A percentile compares a stretch with the other conserved stretches of the same genome.
Conservation (phyloP, 2,113 vertebrate species). For the Catharus bicknelli region DNA sequence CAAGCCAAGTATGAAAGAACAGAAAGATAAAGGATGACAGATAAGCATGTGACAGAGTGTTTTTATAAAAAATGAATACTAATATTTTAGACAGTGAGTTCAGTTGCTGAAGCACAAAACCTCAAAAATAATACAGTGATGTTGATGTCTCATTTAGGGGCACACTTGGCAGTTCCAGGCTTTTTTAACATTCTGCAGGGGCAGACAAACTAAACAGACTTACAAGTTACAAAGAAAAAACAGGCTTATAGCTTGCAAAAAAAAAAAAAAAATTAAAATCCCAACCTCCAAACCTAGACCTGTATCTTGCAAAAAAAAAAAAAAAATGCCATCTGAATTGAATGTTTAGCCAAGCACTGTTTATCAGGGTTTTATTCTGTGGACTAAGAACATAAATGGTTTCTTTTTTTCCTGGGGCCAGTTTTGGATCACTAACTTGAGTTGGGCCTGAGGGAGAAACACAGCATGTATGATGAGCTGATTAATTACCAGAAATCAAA, state of each 20-base stretch:
- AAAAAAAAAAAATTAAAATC: background rate
- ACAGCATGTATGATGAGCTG: conserved; percentile 76
- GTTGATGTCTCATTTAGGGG: conserved; percentile 43
- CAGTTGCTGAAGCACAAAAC: background rate
- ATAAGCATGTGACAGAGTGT: conserved; percentile 21
- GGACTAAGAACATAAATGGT: conserved; percentile 65
- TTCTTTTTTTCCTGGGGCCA: conserved; percentile 72
- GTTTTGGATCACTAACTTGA: conserved; percentile 76
- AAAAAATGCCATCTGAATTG: conserved; percentile 61
- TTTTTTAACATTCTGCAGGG: background rate
- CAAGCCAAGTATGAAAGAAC: conserved; percentile 27
- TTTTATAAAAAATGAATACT: conserved; percentile 31
- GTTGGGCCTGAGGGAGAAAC: conserved; percentile 72
- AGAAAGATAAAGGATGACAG: conserved; percentile 15
- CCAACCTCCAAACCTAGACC: background rate
- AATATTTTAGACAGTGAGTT: conserved; percentile 13
- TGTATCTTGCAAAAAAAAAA: background rate
- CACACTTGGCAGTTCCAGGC: background rate
- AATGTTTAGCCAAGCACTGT: conserved; percentile 66
- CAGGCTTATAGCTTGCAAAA: background rate
- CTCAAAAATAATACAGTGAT: conserved; percentile 8
- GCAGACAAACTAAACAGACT: background rate
- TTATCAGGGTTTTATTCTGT: conserved; percentile 67
- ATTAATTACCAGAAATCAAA: conserved; percentile 83
- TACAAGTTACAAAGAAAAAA: background rate